Percentiles rank a stretch among this genome's conserved stretches.
phyloP scores from a whole-genome alignment of 2,888 invertebrate species.

The Luffia ferchaultella region DNA sequence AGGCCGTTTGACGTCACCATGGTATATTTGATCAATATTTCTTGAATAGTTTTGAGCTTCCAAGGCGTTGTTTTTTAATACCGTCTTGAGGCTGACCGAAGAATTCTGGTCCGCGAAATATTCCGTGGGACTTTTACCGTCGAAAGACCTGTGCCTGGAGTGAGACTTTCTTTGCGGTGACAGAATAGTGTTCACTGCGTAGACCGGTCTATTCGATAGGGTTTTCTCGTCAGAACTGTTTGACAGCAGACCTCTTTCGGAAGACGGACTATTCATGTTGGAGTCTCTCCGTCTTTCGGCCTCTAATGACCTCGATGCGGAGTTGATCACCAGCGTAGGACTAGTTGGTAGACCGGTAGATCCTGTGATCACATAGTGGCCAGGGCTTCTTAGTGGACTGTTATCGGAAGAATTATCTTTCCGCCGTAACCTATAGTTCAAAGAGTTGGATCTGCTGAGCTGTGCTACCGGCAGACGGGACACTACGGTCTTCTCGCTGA shows the following conservation, averaged over 20 bases:
- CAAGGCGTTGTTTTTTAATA: constrained; percentile 50
- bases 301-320: constrained; percentile 48
- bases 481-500: constrained; percentile 51
- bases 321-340: constrained; percentile 38
- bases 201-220: constrained; percentile 41
- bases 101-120: constrained; percentile 31
- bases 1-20: constrained; percentile 34
- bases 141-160: constrained; percentile 60
- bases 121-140: constrained; percentile 44
- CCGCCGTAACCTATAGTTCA: constrained; percentile 49
- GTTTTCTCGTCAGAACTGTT: constrained; percentile 59
- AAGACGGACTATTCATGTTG: constrained; percentile 54
- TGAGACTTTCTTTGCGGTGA: constrained; percentile 58
- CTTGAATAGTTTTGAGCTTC: constrained; percentile 33
- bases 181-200: constrained; percentile 41
- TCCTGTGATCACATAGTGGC: constrained; percentile 55
- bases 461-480: constrained; percentile 55
- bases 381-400: constrained; percentile 53
- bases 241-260: constrained; percentile 37
- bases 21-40: constrained; percentile 42
- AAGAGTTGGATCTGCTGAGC: constrained; percentile 52
- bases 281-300: constrained; percentile 35
- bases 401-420: constrained; percentile 45
- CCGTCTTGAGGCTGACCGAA: constrained; percentile 41
- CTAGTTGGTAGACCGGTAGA: constrained; percentile 41